Base-by-base conservation (phyloP, 1,140 invertebrate genomes). In the Polyergus mexicanus region DNA sequence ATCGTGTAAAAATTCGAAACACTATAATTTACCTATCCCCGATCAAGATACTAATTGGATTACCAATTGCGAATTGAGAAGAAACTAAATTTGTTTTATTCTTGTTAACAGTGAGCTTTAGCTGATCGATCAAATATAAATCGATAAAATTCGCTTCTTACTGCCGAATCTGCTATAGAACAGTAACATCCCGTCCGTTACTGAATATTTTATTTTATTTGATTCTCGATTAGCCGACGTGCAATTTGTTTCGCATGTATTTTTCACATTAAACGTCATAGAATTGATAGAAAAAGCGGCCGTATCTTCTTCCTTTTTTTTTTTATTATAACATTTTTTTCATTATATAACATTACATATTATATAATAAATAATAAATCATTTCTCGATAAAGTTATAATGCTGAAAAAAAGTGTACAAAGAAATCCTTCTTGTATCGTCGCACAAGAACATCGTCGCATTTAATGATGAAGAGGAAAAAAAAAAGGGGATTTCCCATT, bases 121-220 rank as follows among this genome's bases (percentile, higher is more conserved):
- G 19, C 32, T 44, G 38, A 5, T 51, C 47, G 19, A 62, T 76
- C 38, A 28, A 44, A 76, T 44, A 63, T 76, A 63, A 35, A 63
- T 63, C 58, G 13, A 76, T 76, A 76, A 25, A 63, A 76, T 41
- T 28, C 38, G 22, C 25, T 10, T 22, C 32, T 75, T 51, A 38
- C 72, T 51, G 4, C 10, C 41, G 35, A 76, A 32, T 41, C 54
- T 19, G 35, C 25, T 16, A 16, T 60, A 38, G 11, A 58, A 58
- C 56, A 25, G 16, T n/a, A 62, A 62, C 38, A 41, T 76, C 74
- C 74, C 44, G 56, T n/a, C 28, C 56, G 25, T 38, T 41, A 65
- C 62, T 77, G 41, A 77, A 77, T 65, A 77, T 65, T 77, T 65
- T 22, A 77, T 65, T 25, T 19, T 47, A 63, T 77, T 77, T 65